Evolutionary conservation across 2,113 vertebrate genomes (phyloP).

Genomic region (Chinchilla lanigera): DNA sequence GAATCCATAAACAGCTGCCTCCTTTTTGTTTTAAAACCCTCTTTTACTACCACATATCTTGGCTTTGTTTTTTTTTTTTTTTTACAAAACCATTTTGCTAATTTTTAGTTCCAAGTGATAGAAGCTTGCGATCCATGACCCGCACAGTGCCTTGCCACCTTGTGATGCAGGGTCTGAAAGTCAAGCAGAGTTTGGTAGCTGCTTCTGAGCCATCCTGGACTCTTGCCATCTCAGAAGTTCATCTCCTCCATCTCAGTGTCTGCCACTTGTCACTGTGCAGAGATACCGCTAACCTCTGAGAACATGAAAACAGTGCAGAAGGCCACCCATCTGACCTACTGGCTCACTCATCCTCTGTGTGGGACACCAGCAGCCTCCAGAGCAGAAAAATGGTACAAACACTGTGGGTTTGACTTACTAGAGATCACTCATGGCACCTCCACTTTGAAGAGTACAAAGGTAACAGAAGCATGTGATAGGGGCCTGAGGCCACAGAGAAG

Average conservation of each 20-base stretch:
- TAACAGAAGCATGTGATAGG: neutral
- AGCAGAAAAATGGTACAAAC: neutral
- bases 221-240: neutral
- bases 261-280: neutral
- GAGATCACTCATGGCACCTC: neutral
- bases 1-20: neutral
- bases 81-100: neutral
- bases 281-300: neutral
- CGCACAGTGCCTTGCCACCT: neutral
- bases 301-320: neutral
- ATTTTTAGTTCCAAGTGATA: constrained; percentile 38
- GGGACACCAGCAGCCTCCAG: neutral
- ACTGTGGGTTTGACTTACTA: neutral
- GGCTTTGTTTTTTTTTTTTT: too few relatives aligned
- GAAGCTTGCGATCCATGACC: neutral
- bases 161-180: neutral
- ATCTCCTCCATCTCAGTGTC: neutral
- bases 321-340: neutral
- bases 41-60: neutral
- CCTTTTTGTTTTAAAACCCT: neutral
- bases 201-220: constrained; percentile 42
- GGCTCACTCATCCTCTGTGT: neutral
- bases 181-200: constrained; percentile 1
- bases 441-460: neutral
- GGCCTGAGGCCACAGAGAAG: neutral